Evolutionary conservation across 2,113 vertebrate species (phyloP).

Genomic region (Hemibates koningsi): DNA sequence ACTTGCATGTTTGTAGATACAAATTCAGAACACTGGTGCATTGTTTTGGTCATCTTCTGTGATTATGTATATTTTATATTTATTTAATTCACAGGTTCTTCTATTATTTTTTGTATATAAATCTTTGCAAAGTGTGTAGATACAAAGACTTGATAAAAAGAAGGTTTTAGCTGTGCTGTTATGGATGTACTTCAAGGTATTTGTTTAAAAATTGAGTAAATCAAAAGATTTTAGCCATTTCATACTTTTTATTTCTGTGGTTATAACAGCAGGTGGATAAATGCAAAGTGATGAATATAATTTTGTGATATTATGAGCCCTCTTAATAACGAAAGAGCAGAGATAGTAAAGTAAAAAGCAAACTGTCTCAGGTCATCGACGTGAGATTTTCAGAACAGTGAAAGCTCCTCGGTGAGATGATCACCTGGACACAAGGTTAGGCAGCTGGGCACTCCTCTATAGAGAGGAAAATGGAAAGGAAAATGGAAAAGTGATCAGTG

Average conservation of each 20-base stretch:
- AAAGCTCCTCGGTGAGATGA: neutral
- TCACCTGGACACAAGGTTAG: neutral
- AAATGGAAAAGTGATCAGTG: neutral
- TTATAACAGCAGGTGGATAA: neutral
- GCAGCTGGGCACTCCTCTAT: constrained; percentile 55
- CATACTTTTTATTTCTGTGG: neutral
- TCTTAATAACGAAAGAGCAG: neutral
- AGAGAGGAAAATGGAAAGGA: neutral
- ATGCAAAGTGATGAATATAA: neutral
- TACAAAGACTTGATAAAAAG: constrained; percentile 58
- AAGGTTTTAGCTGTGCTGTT: constrained; percentile 33
- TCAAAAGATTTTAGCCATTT: neutral
- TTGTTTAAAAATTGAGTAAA: neutral
- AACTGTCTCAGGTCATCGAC: neutral
- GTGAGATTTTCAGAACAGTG: neutral
- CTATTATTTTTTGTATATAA: constrained; percentile 85
- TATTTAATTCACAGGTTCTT: constrained; percentile 76
- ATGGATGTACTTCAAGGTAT: neutral
- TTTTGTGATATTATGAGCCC: neutral
- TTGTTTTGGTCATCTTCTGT: neutral
- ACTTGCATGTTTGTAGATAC: constrained; percentile 19
- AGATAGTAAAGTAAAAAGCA: neutral
- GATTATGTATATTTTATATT: constrained; percentile 68
- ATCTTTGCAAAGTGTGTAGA: neutral
- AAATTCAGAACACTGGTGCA: constrained; percentile 45